phyloP scores from a whole-genome alignment of 1,140 invertebrate species.

The Conopomorpha cramerella region DNA sequence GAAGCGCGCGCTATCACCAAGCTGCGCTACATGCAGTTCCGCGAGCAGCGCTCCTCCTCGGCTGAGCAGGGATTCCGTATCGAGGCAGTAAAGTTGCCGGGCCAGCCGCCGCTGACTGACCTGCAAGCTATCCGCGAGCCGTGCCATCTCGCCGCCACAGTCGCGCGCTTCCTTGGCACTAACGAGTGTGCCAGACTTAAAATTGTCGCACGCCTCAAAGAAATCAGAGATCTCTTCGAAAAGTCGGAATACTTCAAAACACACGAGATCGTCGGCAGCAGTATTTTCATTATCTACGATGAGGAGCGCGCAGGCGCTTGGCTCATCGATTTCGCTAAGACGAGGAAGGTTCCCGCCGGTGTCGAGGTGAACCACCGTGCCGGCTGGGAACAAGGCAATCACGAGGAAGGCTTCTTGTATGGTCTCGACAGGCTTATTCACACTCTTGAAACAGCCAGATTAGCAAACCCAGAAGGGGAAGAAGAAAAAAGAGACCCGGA shows the following conservation, averaged over 20 bases:
- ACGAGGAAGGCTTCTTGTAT: conserved; percentile 91
- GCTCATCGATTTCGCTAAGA: conserved; percentile 97
- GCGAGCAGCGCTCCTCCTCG: conserved; percentile 91
- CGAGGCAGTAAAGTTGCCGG: conserved; percentile 89
- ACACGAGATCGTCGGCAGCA: conserved; percentile 95
- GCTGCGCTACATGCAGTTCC: conserved; percentile 93
- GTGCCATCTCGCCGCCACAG: conserved; percentile 77
- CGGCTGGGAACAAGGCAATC: conserved; percentile 86
- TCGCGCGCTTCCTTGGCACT: conserved; percentile 78
- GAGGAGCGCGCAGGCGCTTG: conserved; percentile 84
- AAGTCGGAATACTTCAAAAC: conserved; percentile 84
- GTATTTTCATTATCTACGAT: conserved; percentile 93
- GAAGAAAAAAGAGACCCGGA: conserved; percentile 29
- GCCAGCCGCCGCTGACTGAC: conserved; percentile 74
- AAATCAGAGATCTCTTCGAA: conserved; percentile 80
- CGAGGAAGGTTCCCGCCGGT: conserved; percentile 73
- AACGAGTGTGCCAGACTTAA: conserved; percentile 68
- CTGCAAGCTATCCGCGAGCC: conserved; percentile 77
- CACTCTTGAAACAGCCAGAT: conserved; percentile 42
- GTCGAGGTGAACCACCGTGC: conserved; percentile 74
- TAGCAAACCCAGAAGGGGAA: conserved; percentile 14
- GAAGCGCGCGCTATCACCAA: conserved; percentile 83
- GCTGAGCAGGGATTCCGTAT: conserved; percentile 93
- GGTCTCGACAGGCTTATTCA: conserved; percentile 85
- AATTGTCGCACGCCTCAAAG: conserved; percentile 74